Evolutionary conservation across 2,888 invertebrate genomes (phyloP), one percentile per base, ranked within the genome.

Genomic region (Volucella inanis): DNA sequence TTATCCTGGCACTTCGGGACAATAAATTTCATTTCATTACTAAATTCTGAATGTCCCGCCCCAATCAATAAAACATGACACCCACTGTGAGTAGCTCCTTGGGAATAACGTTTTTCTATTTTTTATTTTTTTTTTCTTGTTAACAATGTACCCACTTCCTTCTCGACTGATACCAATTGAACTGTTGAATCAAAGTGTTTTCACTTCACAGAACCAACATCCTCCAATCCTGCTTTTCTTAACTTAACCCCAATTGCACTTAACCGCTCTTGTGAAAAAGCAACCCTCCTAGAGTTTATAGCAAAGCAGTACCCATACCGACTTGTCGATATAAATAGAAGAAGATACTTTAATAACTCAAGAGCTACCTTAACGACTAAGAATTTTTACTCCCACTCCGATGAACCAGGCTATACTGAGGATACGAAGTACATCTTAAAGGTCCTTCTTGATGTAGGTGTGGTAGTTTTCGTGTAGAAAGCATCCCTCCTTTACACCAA

Each of bases 181-280:
- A 76, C 76, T 81, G 75, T 81, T 81, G 81, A 81, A 81, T 81
- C 68, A 43, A 59, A 80, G 68, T 75, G 49, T 70, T 70, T 70
- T 81, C 68, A 70, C 43, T 70, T 52, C 57, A 75, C 76, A 76
- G 64, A 57, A 76, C 70, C 70, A 81, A 68, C 80, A 62, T 70
- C 64, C 75, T 57, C 15, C 70, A 70, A 70, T 76, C 81, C 57
- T 57, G 76, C 68, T 81, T 81, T 39, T 57, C n/a, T 31, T 52
- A 45, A 67, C 67, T 80, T 70, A 76, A 75, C 68, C 64, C 64
- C 76, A 49, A 81, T 76, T 81, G 81, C 81, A 81, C 81, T 81
- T 76, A 76, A 81, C 49, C 57, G 75, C 50, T 59, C 55, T 65
- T 62, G 4, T 43, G 10, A 9, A 18, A 43, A 41, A 65, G 62